Conservation (phyloP, 2,113 vertebrate genomes). For the Strix uralensis region DNA sequence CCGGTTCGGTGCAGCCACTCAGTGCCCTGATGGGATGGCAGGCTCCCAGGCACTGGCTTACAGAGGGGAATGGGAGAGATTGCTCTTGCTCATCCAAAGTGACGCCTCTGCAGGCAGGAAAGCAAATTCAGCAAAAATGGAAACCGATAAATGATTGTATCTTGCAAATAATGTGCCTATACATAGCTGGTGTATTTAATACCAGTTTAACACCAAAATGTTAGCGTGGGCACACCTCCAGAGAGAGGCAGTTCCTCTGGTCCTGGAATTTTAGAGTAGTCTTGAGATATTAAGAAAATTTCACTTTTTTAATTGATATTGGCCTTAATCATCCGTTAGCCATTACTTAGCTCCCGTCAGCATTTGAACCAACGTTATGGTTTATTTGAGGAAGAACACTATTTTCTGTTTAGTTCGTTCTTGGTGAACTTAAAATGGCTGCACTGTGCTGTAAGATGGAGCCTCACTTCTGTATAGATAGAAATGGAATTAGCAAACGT, state of each 20-base stretch:
- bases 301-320: neutral
- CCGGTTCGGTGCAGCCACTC: rapidly evolving
- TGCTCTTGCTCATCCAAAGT: neutral
- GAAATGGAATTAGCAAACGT: constrained; percentile 26
- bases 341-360: neutral
- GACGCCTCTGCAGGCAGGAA: neutral
- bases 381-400: neutral
- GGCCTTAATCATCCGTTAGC: neutral
- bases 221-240: neutral
- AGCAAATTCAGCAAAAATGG: neutral
- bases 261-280: neutral
- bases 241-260: neutral
- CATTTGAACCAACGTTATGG: neutral
- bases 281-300: neutral
- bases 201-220: rapidly evolving
- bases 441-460: constrained; percentile 24
- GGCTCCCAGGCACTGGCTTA: neutral
- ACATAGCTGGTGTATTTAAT: neutral
- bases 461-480: neutral
- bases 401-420: neutral
- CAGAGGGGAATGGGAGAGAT: neutral
- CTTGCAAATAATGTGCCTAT: neutral
- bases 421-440: constrained; percentile 36
- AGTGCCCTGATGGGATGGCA: neutral
- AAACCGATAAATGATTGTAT: rapidly evolving